Evolutionary conservation across 2,113 vertebrate species (phyloP).

Genomic region (Centrocercus urophasianus): DNA sequence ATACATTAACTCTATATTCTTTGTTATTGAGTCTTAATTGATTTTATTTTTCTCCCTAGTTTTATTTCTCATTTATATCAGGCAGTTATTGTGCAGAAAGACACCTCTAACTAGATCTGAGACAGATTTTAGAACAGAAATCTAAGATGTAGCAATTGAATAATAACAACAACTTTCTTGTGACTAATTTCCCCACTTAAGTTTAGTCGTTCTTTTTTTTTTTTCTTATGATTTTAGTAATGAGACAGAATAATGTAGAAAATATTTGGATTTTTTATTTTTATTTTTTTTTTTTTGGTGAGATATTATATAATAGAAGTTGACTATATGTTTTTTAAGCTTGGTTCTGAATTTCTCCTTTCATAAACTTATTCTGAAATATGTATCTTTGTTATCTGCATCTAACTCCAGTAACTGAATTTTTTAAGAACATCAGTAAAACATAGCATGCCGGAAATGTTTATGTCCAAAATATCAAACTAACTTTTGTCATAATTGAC

Average conservation of each 20-base stretch:
- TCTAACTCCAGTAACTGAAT: rapidly evolving
- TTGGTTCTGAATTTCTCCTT: neutral
- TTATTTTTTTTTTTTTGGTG: neutral
- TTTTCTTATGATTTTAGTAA: neutral
- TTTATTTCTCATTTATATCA: neutral
- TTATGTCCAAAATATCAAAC: neutral
- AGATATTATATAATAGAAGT: neutral
- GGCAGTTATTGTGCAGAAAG: neutral
- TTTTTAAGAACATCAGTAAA: neutral
- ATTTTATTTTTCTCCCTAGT: neutral
- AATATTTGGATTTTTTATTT: neutral
- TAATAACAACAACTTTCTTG: neutral
- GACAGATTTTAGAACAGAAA: neutral
- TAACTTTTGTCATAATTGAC: neutral
- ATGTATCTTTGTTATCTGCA: neutral
- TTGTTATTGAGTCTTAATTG: neutral
- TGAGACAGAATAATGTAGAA: neutral
- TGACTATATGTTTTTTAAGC: neutral
- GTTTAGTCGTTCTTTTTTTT: neutral
- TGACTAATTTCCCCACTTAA: rapidly evolving
- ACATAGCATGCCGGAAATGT: neutral
- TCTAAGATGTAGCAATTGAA: neutral
- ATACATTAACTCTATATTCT: neutral
- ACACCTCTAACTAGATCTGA: neutral
- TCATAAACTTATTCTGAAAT: neutral